Conservation (phyloP, 2,888 invertebrate species). For the Ormia ochracea region DNA sequence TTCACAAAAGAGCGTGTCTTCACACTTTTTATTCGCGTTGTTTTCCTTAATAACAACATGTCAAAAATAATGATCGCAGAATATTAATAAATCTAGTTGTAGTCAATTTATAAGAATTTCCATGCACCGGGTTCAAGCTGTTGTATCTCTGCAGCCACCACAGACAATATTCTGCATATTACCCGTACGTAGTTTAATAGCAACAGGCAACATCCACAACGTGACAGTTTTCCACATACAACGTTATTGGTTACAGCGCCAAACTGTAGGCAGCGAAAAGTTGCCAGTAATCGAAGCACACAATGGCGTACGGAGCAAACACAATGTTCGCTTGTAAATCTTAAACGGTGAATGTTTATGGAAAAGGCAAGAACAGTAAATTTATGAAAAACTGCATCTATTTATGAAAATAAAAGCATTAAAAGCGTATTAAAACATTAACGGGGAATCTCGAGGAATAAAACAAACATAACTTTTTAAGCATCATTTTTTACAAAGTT, state of each 20-base stretch:
- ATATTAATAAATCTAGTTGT: constrained; percentile 47
- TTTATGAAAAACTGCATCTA: neutral
- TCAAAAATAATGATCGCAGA: constrained; percentile 59
- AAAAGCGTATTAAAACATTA: neutral
- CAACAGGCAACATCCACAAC: neutral
- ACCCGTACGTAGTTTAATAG: neutral
- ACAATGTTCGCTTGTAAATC: constrained; percentile 13
- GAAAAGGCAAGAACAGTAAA: constrained; percentile 12
- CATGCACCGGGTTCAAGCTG: constrained; percentile 2
- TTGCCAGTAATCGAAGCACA: neutral
- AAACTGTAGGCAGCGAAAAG: neutral
- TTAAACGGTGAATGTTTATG: constrained; percentile 4
- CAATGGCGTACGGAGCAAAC: neutral
- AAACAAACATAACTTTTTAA: constrained; percentile 4
- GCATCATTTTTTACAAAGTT: constrained; percentile 41
- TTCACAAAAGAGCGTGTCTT: constrained; percentile 9
- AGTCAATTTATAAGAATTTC: neutral
- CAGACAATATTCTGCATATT: constrained; percentile 32
- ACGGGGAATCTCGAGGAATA: neutral
- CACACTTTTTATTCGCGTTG: neutral
- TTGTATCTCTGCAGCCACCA: neutral
- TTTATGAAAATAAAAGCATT: constrained; percentile 24
- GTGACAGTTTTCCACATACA: neutral
- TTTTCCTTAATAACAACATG: constrained; percentile 53
- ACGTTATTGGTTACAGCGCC: constrained; percentile 17